Percentiles rank a stretch among this genome's conserved stretches.
These are phyloP conservation scores for Orchestes rusci DNA, from an alignment of 2,888 invertebrate genomes.

Conservation along the genomic window DNA sequence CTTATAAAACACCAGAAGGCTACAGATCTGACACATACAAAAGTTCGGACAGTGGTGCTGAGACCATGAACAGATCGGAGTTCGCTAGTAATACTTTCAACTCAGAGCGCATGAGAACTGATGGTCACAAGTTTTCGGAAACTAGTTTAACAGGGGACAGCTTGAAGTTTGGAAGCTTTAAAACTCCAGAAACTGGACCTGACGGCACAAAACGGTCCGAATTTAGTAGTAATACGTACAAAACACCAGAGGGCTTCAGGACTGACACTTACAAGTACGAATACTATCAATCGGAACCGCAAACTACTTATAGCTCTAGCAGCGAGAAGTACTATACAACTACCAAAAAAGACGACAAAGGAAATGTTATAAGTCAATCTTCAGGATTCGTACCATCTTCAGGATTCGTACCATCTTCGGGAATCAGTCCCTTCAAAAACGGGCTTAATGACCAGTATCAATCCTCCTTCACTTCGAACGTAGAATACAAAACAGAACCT, in stretches of 20 bases:
- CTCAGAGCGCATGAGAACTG: too few relatives aligned
- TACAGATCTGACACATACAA: slow-evolving; percentile 40
- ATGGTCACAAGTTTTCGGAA: too few relatives aligned
- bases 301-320: slow-evolving; percentile 36
- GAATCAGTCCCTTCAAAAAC: slow-evolving; percentile 35
- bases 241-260: slow-evolving; percentile 41
- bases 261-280: slow-evolving; percentile 41
- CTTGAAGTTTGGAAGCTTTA: slow-evolving; percentile 1
- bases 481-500: slow-evolving; percentile 39
- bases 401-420: slow-evolving; percentile 28
- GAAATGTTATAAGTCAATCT: slow-evolving; percentile 6
- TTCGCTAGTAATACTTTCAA: background rate
- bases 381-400: slow-evolving; percentile 4
- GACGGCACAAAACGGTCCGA: slow-evolving; percentile 40
- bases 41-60: background rate
- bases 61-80: too few relatives aligned
- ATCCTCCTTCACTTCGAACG: slow-evolving; percentile 36
- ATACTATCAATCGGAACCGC: slow-evolving; percentile 36
- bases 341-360: slow-evolving; percentile 13
- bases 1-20: slow-evolving; percentile 41
- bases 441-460: slow-evolving; percentile 34
- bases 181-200: slow-evolving; percentile 19
- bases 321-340: slow-evolving; percentile 41
- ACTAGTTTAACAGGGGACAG: background rate
- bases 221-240: slow-evolving; percentile 38